These are phyloP conservation scores for Papilio machaon DNA, from an alignment of 1,140 invertebrate species.

Conservation along the genomic window DNA sequence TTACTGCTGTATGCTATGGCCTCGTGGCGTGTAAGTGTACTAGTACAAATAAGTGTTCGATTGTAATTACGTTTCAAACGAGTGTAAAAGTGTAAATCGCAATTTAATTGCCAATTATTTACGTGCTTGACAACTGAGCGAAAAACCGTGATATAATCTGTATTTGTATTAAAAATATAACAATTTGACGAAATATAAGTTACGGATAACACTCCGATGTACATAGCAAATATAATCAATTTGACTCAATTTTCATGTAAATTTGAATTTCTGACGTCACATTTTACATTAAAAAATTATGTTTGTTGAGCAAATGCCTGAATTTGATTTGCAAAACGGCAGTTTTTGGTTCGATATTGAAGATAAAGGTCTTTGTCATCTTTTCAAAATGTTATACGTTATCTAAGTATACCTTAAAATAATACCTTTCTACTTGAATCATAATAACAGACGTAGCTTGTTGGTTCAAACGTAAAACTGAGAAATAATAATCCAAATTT, in stretches of 20 bases:
- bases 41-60: neutral
- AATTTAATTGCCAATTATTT: neutral
- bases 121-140: neutral
- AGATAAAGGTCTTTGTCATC: no score
- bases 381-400: no score
- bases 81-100: constrained; percentile 3
- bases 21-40: neutral
- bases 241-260: neutral
- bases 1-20: neutral
- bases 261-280: no score
- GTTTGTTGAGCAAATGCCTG: no score
- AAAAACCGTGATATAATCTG: neutral
- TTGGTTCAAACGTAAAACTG: neutral
- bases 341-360: no score
- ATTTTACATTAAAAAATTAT: no score
- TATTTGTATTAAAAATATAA: neutral
- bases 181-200: neutral
- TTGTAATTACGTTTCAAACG: neutral
- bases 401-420: neutral
- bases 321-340: no score
- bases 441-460: neutral
- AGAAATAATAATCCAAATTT: neutral
- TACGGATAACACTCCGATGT: neutral
- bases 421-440: neutral
- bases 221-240: neutral